Base-by-base conservation (phyloP, 1,140 invertebrate species). In the Stegodyphus dumicola region DNA sequence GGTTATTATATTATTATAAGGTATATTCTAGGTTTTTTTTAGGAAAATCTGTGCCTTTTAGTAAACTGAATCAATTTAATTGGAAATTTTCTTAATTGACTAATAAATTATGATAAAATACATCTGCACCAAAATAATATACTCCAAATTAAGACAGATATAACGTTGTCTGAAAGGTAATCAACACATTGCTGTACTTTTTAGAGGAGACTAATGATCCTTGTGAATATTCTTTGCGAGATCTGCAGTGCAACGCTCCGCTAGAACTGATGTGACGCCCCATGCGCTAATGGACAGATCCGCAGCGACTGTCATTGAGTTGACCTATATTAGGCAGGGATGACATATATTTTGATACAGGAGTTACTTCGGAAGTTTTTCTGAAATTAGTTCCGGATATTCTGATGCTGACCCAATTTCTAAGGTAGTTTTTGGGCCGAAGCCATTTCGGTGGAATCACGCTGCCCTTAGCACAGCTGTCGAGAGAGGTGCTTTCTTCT, bases 311-410 rank as follows among this genome's bases (percentile, higher is more conserved):
- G 65, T 67, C 65, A 18, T 17, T 67, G 65, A 18, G 65, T 15
- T n/a, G 65, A 67, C 65, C 65, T 67, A 67, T 7, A 67, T 67
- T n/a, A 18, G 65, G 7, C 15, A 15, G 17, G 65, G 17, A 67
- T 67, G 65, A 67, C 65, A 67, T 17, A 67, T 17, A 17, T 67
- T 67, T 67, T 17, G 13, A 18, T 9, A 67, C 7, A 67, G 65
- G 17, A 67, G 17, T 18, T 15, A 15, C 17, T 67, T 67, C 17
- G 10, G 17, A 67, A 67, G 10, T n/a, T 67, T 67, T 17, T 67
- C 65, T 67, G 65, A 67, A 67, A 15, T 67, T 67, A 18, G 65
- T 67, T 67, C 65, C 65, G 65, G 65, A 67, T 67, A 67, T 18
- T 67, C 65, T 18, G n/a, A 17, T 67, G 65, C 13, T 67, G 65